phyloP scores from a whole-genome alignment of 2,797 vertebrate species.

The Anguilla obscura region DNA sequence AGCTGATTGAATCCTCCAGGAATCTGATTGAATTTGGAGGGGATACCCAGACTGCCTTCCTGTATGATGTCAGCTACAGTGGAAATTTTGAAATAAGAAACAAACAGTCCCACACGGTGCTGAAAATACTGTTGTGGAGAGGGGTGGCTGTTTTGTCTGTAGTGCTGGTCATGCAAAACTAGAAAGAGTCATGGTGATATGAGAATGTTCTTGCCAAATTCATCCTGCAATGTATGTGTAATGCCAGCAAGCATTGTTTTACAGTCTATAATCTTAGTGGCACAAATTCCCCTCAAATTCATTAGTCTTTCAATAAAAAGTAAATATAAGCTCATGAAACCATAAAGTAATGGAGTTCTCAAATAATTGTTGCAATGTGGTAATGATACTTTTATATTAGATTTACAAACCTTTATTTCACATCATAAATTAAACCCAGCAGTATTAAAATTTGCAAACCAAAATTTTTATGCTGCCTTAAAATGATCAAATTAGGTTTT shows the following conservation, averaged over 20 bases:
- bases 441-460: background rate
- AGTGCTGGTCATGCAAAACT: background rate
- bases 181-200: background rate
- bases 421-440: background rate
- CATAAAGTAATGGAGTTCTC: background rate
- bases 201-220: background rate
- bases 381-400: background rate
- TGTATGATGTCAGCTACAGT: conserved; percentile 20
- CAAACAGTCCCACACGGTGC: background rate
- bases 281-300: background rate
- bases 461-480: background rate
- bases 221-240: background rate
- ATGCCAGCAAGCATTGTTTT: background rate
- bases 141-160: background rate
- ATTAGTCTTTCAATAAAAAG: background rate
- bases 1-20: background rate
- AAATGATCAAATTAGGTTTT: background rate
- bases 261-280: background rate
- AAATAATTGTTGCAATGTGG: background rate
- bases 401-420: background rate
- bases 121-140: no score
- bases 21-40: background rate
- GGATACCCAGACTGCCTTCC: background rate
- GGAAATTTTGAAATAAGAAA: background rate
- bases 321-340: background rate